Percentiles rank a stretch among this genome's conserved stretches.
Evolutionary conservation across 2,888 invertebrate genomes (phyloP).

Genomic region (Macroteleia sp.): DNA sequence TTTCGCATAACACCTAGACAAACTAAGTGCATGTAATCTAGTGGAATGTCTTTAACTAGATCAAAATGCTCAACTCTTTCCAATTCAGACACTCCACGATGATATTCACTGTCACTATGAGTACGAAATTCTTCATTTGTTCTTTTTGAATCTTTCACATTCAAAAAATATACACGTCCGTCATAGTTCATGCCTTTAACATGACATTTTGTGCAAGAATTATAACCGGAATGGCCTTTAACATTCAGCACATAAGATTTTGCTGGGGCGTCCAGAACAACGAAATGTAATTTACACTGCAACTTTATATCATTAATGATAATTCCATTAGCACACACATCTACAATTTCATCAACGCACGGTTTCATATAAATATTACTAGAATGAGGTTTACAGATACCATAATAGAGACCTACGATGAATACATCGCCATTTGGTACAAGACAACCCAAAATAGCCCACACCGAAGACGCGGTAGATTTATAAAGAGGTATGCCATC

Average conservation of each 20-base stretch:
- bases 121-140: conserved; percentile 39
- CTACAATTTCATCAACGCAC: conserved; percentile 55
- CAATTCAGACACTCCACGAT: background rate
- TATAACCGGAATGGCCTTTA: conserved; percentile 62
- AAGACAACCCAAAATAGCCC: conserved; percentile 65
- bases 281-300: conserved; percentile 31
- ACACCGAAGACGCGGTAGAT: too few relatives aligned
- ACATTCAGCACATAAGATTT: conserved; percentile 60
- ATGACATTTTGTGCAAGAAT: conserved; percentile 66
- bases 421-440: conserved; percentile 52
- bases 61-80: conserved; percentile 60
- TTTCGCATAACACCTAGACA: conserved; percentile 35
- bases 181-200: conserved; percentile 43
- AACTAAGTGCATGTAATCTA: conserved; percentile 61
- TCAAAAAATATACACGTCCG: conserved; percentile 53
- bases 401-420: conserved; percentile 64
- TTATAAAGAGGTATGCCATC: too few relatives aligned
- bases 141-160: conserved; percentile 9
- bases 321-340: conserved; percentile 11
- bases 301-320: conserved; percentile 7
- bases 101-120: background rate
- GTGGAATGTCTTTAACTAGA: conserved; percentile 65
- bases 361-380: conserved; percentile 43
- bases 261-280: conserved; percentile 66
- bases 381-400: conserved; percentile 60